Base-by-base conservation (phyloP, 2,113 vertebrate species). In the Neogale vison region DNA sequence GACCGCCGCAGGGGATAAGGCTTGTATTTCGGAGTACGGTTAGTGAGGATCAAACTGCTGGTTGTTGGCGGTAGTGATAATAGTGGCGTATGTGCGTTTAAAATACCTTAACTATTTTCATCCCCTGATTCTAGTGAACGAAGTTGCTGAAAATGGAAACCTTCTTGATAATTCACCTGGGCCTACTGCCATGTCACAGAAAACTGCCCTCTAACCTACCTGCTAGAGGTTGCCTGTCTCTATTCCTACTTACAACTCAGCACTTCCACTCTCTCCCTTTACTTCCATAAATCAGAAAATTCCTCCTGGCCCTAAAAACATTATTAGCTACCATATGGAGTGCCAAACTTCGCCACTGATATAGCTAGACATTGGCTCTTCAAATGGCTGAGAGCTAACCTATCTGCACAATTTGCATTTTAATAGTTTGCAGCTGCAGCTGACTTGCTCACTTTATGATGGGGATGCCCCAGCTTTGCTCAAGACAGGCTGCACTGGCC, bases 391-490 rank as follows among this genome's bases (percentile, higher is more conserved):
- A n/a, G 77, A 63, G 63, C 17, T 61, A 61, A 17, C 67, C 29
- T 61, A 76, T 29, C 26, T 11, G 23, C 55, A 69, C 91, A 63
- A 63, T 91, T 85, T 94, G n/a, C 76, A 95, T 82, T 81, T 84
- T 67, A 93, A 92, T 9, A 15, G 90, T 80, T 93, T 95, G 82
- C 79, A 94, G 88, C 72, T 61, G 55, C 34, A 93, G 29, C 18
- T 14, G 57, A 79, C 57, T 23, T 23, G 21, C 24, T 69, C 20
- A 4, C n/a, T 84, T 90, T 57, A 84, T 13, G 91, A 55, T 31
- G 57, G 88, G 76, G 95, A 95, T 95, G 92, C 52, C 94, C 80
- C 69, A 8, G 72, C 69, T 90, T n/a, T 65, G 92, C 88, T 95
- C n/a, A 36, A 69, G 76, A 94, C 4, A 61, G 89, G 17, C 59